Conservation (phyloP, 1,140 invertebrate genomes). For the Semibalanus balanoides region DNA sequence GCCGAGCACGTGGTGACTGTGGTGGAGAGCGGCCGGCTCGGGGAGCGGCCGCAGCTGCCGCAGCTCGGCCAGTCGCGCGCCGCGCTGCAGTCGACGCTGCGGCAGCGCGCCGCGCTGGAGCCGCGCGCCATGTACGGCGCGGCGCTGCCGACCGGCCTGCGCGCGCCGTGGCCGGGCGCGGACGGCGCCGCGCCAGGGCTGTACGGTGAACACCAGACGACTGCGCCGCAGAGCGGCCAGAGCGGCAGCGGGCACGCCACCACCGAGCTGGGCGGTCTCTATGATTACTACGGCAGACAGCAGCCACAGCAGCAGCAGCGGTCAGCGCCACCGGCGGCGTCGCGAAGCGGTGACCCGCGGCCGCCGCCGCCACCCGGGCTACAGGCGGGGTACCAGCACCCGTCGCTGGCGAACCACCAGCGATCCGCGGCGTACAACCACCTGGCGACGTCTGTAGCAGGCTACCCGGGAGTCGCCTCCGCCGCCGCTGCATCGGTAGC, state of each 20-base stretch:
- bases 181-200: not conserved
- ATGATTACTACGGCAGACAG: not conserved
- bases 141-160: not conserved
- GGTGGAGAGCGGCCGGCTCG: not conserved
- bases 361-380: slow-evolving; percentile 28
- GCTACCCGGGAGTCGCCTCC: not conserved
- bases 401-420: slow-evolving; percentile 89
- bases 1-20: not conserved
- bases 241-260: not conserved
- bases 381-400: slow-evolving; percentile 60
- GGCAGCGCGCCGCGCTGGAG: not conserved
- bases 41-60: too few species aligned
- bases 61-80: not conserved
- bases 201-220: not conserved
- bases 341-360: not conserved
- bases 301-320: not conserved
- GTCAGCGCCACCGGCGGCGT: too few species aligned
- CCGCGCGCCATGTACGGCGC: too few species aligned
- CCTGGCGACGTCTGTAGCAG: slow-evolving; percentile 12
- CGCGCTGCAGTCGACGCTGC: not conserved
- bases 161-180: not conserved
- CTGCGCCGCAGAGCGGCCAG: too few species aligned
- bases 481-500: too few species aligned
- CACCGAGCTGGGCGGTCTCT: not conserved
- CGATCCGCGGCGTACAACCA: slow-evolving; percentile 60